phyloP scores from a whole-genome alignment of 2,113 vertebrate species.

The Ctenomys sociabilis region DNA sequence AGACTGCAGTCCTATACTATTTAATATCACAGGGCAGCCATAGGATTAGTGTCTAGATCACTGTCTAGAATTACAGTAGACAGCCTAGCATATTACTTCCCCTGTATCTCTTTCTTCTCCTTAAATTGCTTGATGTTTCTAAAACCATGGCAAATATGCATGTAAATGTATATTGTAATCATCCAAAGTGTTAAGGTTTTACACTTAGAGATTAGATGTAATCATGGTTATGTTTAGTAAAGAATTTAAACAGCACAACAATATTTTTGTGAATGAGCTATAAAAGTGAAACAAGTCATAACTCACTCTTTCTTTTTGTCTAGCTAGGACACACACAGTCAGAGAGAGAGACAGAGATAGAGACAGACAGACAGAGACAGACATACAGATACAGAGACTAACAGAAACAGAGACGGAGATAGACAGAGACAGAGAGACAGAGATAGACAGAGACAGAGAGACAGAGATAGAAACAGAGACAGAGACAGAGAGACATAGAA shows the following conservation, averaged over 20 bases:
- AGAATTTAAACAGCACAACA: background rate
- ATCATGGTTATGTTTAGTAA: background rate
- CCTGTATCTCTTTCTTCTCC: background rate
- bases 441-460: too few species aligned
- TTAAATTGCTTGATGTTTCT: background rate
- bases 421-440: too few species aligned
- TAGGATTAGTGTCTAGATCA: background rate
- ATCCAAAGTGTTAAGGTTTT: background rate
- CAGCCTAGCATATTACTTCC: background rate
- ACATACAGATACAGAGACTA: background rate
- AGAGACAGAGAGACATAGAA: background rate
- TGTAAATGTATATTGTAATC: constrained; percentile 3
- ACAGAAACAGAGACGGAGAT: too few species aligned
- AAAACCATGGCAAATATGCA: background rate
- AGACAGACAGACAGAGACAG: background rate
- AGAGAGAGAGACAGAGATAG: background rate
- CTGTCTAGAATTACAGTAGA: background rate
- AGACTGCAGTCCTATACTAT: background rate
- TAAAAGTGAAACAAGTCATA: background rate
- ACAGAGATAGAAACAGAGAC: too few species aligned
- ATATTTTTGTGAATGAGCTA: background rate
- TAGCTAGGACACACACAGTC: background rate
- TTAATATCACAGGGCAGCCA: background rate
- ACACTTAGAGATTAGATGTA: background rate
- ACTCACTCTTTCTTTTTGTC: background rate